These are phyloP conservation scores for Montipora foliosa DNA, from an alignment of 64 coral and sea anemone genomes.

Conservation along the genomic window DNA sequence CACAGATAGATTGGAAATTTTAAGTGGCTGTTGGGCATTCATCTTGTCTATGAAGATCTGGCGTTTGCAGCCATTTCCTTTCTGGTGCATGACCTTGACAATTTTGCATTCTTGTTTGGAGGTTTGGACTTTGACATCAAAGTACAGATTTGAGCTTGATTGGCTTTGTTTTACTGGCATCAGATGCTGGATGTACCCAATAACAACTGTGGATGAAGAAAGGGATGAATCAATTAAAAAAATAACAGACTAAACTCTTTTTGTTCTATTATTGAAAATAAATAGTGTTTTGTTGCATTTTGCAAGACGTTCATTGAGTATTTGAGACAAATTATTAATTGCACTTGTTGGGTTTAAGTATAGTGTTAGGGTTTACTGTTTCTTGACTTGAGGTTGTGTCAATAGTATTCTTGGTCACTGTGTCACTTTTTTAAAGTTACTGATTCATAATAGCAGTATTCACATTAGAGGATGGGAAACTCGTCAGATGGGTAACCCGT, in stretches of 20 bases:
- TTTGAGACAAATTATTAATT: too few species aligned
- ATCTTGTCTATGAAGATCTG: conserved; percentile 33
- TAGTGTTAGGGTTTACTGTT: too few species aligned
- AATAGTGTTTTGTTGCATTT: too few species aligned
- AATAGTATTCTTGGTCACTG: too few species aligned
- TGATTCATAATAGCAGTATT: too few species aligned
- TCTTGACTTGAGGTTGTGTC: too few species aligned
- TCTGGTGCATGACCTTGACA: conserved; percentile 34
- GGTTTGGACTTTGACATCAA: conserved; percentile 18
- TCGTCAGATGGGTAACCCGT: too few species aligned
- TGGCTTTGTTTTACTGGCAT: background rate
- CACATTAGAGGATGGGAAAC: too few species aligned
- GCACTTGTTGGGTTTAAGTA: too few species aligned
- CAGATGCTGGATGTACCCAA: conserved; percentile 14
- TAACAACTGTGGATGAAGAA: conserved; percentile 2
- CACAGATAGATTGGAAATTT: background rate
- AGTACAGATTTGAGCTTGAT: background rate
- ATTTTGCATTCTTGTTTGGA: conserved; percentile 7
- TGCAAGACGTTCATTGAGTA: too few species aligned
- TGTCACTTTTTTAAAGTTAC: too few species aligned
- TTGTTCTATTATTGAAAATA: too few species aligned
- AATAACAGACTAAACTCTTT: background rate
- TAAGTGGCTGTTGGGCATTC: conserved; percentile 31
- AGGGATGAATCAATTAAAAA: conserved; percentile 1
- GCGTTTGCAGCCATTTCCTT: conserved; percentile 8